phyloP scores from a whole-genome alignment of 2,888 invertebrate species.

The Sialis fuliginosa region DNA sequence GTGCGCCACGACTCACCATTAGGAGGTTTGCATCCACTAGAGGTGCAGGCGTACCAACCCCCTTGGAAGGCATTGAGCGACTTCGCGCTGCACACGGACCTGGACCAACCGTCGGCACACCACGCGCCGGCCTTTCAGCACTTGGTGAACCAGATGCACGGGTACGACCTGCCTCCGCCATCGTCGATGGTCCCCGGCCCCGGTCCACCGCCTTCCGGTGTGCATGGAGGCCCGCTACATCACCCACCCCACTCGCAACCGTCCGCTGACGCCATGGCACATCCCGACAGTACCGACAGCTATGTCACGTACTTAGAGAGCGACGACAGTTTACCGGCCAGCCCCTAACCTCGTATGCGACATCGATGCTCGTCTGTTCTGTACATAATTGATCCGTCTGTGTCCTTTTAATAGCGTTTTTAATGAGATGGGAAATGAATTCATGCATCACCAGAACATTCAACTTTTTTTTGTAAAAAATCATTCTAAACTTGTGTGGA shows the following conservation, averaged over 20 bases:
- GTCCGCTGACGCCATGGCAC: conserved; percentile 42
- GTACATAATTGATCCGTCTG: no score
- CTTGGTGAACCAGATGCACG: conserved; percentile 89
- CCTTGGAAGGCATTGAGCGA: conserved; percentile 95
- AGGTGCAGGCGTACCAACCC: conserved; percentile 86
- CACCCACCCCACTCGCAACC: conserved; percentile 40
- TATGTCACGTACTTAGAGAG: conserved; percentile 87
- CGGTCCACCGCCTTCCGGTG: conserved; percentile 30
- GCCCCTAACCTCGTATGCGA: conserved; percentile 35
- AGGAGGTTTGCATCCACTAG: conserved; percentile 63
- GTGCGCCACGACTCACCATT: conserved; percentile 78
- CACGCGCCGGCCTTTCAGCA: conserved; percentile 88
- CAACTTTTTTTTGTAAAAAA: no score
- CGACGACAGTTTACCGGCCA: conserved; percentile 61
- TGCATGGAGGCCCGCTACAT: conserved; percentile 20
- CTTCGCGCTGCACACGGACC: conserved; percentile 87
- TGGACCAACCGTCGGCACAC: conserved; percentile 73
- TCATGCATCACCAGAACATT: no score
- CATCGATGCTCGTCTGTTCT: neutral
- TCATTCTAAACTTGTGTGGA: no score
- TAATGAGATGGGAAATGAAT: no score
- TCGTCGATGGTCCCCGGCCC: conserved; percentile 29
- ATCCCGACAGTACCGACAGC: conserved; percentile 71
- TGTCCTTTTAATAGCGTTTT: no score
- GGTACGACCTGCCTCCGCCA: conserved; percentile 52